phyloP scores from a whole-genome alignment of 2,797 vertebrate species.

The Alauda arvensis region DNA sequence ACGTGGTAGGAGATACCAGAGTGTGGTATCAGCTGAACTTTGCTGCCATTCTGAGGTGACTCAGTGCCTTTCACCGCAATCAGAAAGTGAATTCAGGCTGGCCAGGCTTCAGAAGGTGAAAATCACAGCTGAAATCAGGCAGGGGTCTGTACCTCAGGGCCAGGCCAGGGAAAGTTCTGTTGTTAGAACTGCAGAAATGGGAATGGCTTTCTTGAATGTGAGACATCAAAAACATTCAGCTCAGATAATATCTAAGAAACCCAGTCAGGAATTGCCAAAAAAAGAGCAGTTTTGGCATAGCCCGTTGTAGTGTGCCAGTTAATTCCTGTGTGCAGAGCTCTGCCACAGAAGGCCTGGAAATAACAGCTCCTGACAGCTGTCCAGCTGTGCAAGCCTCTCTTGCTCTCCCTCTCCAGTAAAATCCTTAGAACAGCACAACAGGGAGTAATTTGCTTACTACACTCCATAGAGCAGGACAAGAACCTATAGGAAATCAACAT shows the following conservation, averaged over 20 bases:
- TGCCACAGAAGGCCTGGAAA: fast-evolving
- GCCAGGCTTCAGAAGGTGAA: background rate
- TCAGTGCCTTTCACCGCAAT: background rate
- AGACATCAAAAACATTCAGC: background rate
- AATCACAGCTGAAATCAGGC: background rate
- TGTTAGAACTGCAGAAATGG: background rate
- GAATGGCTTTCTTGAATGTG: background rate
- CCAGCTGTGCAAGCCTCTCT: background rate
- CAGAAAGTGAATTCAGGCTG: background rate
- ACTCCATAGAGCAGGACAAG: background rate
- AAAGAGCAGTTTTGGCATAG: background rate
- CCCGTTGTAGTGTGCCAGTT: fast-evolving
- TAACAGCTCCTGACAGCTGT: background rate
- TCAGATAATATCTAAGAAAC: background rate
- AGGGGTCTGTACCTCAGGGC: background rate
- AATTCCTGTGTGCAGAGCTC: background rate
- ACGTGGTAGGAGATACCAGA: background rate
- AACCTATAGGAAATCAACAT: background rate
- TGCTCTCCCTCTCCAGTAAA: background rate
- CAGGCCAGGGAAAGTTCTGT: background rate
- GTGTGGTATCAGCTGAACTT: background rate
- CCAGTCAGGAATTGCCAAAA: background rate
- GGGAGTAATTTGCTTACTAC: background rate
- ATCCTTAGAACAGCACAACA: background rate
- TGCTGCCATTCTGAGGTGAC: background rate